Evolutionary conservation across 2,797 vertebrate species (phyloP), one percentile per base, ranked within the genome.

Genomic region (Chaenodraco wilsoni): DNA sequence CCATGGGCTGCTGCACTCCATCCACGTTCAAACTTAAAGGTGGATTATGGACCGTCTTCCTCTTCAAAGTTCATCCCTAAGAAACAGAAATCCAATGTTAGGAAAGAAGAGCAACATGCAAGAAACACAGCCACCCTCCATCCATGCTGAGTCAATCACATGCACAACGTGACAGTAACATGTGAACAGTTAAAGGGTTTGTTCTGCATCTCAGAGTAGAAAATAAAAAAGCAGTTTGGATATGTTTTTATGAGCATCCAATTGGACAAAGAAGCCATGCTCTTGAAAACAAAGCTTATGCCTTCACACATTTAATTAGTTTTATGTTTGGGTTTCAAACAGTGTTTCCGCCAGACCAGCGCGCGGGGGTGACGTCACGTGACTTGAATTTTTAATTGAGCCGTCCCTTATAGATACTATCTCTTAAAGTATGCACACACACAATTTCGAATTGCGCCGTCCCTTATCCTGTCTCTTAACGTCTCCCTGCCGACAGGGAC

Each of bases 11-110:
- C 75, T 69, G 74, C 70, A 93, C 91, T 91, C 91, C 92, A 17
- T 93, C 95, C 94, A 88, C 92, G 92, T 94, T 88, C 77, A 76
- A 87, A 90, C 82, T 80, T 81, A 91, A 62, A 90, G 77, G 85
- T 88, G 89, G 77, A 92, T 93, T 91, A 94, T 92, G 93, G 93
- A 93, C 92, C 87, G 93, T 93, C 91, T 92, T 94, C 91, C 91
- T 95, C 94, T 96, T 99, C 95, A 99, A 87, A 99, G 95, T 96
- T 98, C 98, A 95, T 99, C 97, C 96, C 98, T 99, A 94, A 11
- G 82, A 86, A 84, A 92, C 69, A 84, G 77, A 84, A 74, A 74
- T 15, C 43, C 15, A 58, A 59, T 44, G 62, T 92, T 81, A 87
- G 49, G 40, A 17, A 19, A 66, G 9, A 10, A 57, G 46, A 1